Percentiles rank a stretch among this genome's conserved stretches.
Evolutionary conservation across 2,888 invertebrate genomes (phyloP).

Genomic region (Polia nebulosa): DNA sequence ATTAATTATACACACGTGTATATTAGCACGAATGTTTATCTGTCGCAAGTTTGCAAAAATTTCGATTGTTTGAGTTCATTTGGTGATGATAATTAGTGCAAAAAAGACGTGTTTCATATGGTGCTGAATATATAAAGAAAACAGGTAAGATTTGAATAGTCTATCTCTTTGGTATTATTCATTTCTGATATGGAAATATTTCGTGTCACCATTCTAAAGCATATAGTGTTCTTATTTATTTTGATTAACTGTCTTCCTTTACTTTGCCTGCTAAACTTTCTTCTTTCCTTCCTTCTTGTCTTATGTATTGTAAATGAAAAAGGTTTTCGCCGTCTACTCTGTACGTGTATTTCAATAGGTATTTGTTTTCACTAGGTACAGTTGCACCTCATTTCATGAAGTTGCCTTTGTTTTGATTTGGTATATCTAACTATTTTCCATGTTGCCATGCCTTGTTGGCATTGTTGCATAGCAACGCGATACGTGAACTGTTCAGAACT

Average conservation of each 20-base stretch:
- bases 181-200: background rate
- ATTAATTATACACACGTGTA: constrained; percentile 42
- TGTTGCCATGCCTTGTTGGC: background rate
- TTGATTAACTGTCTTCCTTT: background rate
- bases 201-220: background rate
- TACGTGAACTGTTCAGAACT: background rate
- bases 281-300: background rate
- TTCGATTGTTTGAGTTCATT: constrained; percentile 67
- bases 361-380: background rate
- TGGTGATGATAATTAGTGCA: constrained; percentile 68
- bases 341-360: background rate
- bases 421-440: background rate
- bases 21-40: constrained; percentile 41
- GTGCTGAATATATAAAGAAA: constrained; percentile 41
- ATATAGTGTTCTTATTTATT: background rate
- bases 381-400: background rate
- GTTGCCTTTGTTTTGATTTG: constrained; percentile 13
- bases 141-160: constrained; percentile 37
- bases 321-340: background rate
- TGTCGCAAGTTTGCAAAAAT: constrained; percentile 31
- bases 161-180: background rate
- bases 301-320: background rate
- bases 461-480: background rate
- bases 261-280: background rate
- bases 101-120: constrained; percentile 73